Percentiles rank a stretch among this genome's conserved stretches.
Conservation (phyloP, 1,140 invertebrate genomes). For the Drosophila tsacasi region DNA sequence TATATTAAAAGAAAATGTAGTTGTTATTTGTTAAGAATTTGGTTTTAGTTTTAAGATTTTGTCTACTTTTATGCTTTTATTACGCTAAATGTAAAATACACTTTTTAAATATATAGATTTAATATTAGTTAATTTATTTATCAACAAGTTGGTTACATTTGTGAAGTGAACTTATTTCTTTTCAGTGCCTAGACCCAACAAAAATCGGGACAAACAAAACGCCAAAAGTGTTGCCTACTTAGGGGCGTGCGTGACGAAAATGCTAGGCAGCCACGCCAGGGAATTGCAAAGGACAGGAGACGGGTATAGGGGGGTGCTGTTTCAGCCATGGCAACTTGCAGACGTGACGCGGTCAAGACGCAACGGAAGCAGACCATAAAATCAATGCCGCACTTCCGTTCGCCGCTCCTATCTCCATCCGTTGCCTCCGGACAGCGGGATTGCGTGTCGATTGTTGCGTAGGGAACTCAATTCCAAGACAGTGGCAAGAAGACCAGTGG, state of each 20-base stretch:
- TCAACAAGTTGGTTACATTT: not conserved
- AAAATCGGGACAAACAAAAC: constrained; percentile 8
- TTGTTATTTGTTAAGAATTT: too few relatives aligned
- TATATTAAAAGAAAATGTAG: not conserved
- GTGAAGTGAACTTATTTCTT: not conserved
- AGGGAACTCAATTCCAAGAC: constrained; percentile 30
- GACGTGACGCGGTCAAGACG: constrained; percentile 60
- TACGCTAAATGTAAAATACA: not conserved
- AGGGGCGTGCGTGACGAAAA: constrained; percentile 59
- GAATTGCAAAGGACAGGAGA: not conserved
- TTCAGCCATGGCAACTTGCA: constrained; percentile 17
- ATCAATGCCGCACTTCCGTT: constrained; percentile 55
- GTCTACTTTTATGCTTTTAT: not conserved
- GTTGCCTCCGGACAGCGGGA: constrained; percentile 6
- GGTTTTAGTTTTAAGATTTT: not conserved
- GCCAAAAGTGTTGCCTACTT: constrained; percentile 53
- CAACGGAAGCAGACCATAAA: constrained; percentile 64
- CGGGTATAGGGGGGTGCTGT: not conserved
- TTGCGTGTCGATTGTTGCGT: constrained; percentile 57
- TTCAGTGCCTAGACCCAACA: constrained; percentile 4
- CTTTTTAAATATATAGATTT: not conserved
- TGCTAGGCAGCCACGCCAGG: constrained; percentile 13
- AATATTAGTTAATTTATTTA: not conserved
- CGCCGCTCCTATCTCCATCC: constrained; percentile 4
- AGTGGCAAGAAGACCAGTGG: not conserved